Evolutionary conservation across 1,140 invertebrate genomes (phyloP), one percentile per base, ranked within the genome.

Genomic region (Lordiphosa clarofinis): DNA sequence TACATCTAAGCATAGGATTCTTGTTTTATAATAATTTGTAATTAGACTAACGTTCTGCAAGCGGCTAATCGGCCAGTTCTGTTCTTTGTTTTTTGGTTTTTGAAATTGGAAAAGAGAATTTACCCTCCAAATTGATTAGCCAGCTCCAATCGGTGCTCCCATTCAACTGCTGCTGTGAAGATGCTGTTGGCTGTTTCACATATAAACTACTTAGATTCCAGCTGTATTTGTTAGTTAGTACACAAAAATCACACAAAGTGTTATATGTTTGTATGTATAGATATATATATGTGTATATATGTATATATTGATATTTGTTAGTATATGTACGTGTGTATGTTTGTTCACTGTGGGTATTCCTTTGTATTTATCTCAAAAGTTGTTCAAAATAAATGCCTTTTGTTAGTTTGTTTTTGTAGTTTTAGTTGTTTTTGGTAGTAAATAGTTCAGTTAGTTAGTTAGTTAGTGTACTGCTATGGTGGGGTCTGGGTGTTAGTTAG

Each of bases 371-470:
- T 72, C 56, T 82, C 68, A 84, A 82, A 82, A 84, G 60, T 68
- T 82, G 64, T 86, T 78, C 76, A 84, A 82, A 82, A 82, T 82
- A 82, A 82, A 82, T 82, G 78, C 78, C 73, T 78, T 82, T 68
- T 8, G 28, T 31, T 82, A 62, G 71, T 82, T 82, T 82, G 78
- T 84, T 78, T 64, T 75, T 40, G 49, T 67, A 56, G 58, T 58
- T 47, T 49, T 61, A 57, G 50, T 79, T 58, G 67, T 61, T 75
- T 52, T 70, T 53, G 54, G 40, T 73, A 40, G 64, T 53, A 78
- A 84, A 84, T 84, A 82, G 76, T 84, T 66, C 43, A 59, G 71
- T 75, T 31, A 66, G 36, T 50, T 72, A 61, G 48, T 52, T 43
- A 63, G 56, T 73, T 63, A 60, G 43, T 60, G 56, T 54, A 60